phyloP scores from a whole-genome alignment of 2,113 vertebrate genomes.

The Pygoscelis adeliae region DNA sequence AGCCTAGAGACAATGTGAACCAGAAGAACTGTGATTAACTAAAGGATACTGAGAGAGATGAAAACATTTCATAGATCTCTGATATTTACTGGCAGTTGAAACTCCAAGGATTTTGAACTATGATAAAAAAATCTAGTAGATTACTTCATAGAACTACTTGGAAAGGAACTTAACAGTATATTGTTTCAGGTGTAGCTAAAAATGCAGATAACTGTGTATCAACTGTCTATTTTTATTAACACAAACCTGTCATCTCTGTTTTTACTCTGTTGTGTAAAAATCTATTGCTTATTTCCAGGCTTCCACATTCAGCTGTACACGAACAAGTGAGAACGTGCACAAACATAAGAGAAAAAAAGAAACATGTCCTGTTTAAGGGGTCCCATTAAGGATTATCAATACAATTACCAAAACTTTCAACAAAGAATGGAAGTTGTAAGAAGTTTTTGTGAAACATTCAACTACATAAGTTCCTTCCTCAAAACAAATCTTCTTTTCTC shows the following conservation, averaged over 20 bases:
- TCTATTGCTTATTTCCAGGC: neutral
- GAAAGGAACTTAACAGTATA: neutral
- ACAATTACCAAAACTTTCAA: neutral
- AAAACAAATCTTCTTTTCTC: neutral
- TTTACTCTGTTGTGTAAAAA: neutral
- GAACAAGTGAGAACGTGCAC: neutral
- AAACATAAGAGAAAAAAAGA: neutral
- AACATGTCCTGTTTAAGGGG: fast-evolving
- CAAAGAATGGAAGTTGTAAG: neutral
- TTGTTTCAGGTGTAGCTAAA: neutral
- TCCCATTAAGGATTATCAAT: neutral
- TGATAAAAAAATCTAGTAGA: neutral
- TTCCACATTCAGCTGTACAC: neutral
- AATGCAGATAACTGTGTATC: neutral
- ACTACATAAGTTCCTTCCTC: neutral
- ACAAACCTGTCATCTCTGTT: neutral
- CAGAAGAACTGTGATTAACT: neutral
- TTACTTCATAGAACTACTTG: neutral
- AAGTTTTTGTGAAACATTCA: neutral
- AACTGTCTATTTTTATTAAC: neutral
- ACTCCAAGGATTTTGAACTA: neutral
- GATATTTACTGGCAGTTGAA: neutral
- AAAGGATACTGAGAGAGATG: neutral
- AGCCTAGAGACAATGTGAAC: neutral
- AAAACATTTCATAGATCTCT: neutral